Conservation (phyloP, 2,797 vertebrate species). For the Sebastes nivosus region DNA sequence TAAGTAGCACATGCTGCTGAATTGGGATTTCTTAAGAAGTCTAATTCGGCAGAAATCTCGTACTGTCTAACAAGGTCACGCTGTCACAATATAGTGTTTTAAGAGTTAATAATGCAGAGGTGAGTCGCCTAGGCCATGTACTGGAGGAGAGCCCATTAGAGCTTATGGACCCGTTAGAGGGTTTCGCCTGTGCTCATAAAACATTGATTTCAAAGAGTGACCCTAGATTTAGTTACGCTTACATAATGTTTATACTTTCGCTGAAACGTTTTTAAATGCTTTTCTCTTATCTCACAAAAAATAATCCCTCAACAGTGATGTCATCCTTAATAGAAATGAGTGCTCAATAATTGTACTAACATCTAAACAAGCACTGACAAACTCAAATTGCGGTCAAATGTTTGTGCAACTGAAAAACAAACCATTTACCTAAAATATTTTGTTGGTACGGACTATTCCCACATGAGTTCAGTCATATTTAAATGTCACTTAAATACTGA, state of each 20-base stretch:
- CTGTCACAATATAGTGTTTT: not conserved
- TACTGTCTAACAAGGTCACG: not conserved
- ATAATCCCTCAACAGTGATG: not conserved
- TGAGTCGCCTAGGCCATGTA: not conserved
- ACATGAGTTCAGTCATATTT: not conserved
- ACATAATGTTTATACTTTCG: not conserved
- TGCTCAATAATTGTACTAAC: not conserved
- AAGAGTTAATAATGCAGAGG: not conserved
- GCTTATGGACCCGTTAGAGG: not conserved
- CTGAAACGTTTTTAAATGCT: not conserved
- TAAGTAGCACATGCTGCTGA: conserved; percentile 18
- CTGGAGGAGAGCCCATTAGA: not conserved
- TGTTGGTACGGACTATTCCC: not conserved
- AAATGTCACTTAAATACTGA: not conserved
- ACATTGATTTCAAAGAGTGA: not conserved
- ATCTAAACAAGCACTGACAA: not conserved
- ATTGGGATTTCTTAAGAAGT: conserved; percentile 6
- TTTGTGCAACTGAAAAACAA: not conserved
- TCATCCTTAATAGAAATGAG: not conserved
- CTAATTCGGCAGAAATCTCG: not conserved
- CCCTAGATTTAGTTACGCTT: not conserved
- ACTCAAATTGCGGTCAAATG: not conserved
- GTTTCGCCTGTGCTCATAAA: not conserved
- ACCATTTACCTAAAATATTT: not conserved
- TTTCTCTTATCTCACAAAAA: not conserved